phyloP scores from a whole-genome alignment of 1,140 invertebrate species.

The Calliopsis andreniformis region DNA sequence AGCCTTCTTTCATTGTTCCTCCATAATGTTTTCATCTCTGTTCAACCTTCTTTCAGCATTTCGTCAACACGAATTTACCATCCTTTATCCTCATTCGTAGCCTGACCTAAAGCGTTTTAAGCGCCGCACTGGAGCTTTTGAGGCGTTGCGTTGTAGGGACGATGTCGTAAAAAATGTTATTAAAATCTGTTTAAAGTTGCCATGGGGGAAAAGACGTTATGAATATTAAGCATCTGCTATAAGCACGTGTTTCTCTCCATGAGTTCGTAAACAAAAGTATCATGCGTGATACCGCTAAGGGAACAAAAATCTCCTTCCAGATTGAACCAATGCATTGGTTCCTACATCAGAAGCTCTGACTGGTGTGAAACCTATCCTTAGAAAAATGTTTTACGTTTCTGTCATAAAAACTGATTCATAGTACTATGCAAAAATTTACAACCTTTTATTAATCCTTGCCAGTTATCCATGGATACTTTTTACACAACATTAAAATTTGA shows the following conservation, averaged over 20 bases:
- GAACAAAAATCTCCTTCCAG: too few species aligned
- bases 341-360: too few species aligned
- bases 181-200: constrained; percentile 67
- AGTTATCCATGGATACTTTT: too few species aligned
- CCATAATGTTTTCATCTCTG: background rate
- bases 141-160: constrained; percentile 40
- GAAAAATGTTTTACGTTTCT: too few species aligned
- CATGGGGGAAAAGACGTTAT: constrained; percentile 59
- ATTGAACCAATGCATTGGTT: too few species aligned
- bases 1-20: constrained; percentile 17
- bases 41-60: constrained; percentile 15
- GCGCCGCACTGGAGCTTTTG: constrained; percentile 45
- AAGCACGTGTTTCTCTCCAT: background rate
- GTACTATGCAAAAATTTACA: too few species aligned
- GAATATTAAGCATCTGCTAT: constrained; percentile 66
- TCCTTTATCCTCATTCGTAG: constrained; percentile 26
- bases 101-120: constrained; percentile 7
- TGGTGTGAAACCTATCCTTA: too few species aligned
- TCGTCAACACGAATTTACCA: background rate
- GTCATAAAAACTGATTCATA: too few species aligned
- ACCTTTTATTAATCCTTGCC: too few species aligned
- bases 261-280: constrained; percentile 40
- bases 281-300: constrained; percentile 42
- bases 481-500: too few species aligned
- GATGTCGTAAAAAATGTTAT: constrained; percentile 62